Conservation (phyloP, 1,140 invertebrate species). For the Schlechtendalia chinensis region DNA sequence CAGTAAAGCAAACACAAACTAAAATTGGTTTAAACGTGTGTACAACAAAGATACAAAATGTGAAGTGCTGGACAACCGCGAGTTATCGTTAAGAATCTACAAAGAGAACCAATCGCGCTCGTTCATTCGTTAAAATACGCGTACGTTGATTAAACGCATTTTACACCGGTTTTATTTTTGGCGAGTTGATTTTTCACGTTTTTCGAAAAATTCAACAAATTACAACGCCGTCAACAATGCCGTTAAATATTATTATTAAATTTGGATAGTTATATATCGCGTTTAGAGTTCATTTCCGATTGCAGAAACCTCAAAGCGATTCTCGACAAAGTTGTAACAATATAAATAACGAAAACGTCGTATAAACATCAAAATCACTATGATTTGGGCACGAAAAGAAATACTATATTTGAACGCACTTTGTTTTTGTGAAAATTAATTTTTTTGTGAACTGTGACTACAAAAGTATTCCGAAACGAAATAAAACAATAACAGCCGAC, state of each 20-base stretch:
- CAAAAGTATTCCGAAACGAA: background rate
- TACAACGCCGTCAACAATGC: background rate
- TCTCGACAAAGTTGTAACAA: background rate
- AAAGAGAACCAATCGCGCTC: constrained; percentile 15
- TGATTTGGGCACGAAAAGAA: no score
- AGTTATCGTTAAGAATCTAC: constrained; percentile 4
- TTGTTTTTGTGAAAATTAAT: background rate
- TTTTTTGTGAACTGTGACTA: background rate
- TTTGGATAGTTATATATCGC: background rate
- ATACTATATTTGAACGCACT: background rate
- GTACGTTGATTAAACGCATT: constrained; percentile 13
- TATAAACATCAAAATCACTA: no score
- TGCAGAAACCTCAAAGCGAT: background rate
- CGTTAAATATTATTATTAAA: background rate
- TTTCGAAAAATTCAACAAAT: background rate
- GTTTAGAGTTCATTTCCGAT: background rate
- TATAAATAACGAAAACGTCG: background rate
- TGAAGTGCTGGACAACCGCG: no score
- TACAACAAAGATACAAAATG: background rate
- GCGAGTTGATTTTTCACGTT: constrained; percentile 7
- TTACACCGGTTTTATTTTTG: constrained; percentile 10
- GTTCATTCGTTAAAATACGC: constrained; percentile 17
- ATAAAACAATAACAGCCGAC: background rate
- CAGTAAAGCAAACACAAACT: background rate
- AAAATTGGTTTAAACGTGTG: background rate